These are phyloP conservation scores for Coelopa pilipes DNA, from an alignment of 2,888 invertebrate species.

Conservation along the genomic window DNA sequence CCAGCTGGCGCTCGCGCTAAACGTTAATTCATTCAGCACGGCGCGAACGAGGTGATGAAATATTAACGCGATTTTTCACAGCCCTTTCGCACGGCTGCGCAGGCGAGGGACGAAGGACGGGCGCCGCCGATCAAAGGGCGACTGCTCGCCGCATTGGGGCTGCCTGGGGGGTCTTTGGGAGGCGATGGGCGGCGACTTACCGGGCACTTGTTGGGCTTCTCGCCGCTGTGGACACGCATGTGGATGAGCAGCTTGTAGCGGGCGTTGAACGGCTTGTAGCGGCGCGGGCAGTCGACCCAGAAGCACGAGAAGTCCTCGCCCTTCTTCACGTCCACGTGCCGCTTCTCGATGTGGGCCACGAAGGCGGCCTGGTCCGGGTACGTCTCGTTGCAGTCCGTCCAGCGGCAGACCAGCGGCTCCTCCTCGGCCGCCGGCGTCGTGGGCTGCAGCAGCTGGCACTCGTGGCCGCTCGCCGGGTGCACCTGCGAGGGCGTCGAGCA, in stretches of 20 bases:
- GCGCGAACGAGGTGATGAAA: too few species aligned
- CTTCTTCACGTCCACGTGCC: constrained; percentile 87
- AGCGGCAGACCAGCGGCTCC: constrained; percentile 73
- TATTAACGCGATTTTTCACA: too few species aligned
- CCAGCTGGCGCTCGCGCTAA: too few species aligned
- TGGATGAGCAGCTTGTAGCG: constrained; percentile 92
- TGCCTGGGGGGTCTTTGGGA: too few species aligned
- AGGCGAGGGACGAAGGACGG: too few species aligned
- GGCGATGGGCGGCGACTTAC: too few species aligned
- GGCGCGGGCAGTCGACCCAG: constrained; percentile 92
- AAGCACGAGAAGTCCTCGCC: constrained; percentile 92
- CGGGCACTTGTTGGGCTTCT: constrained; percentile 97
- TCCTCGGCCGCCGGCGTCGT: constrained; percentile 20
- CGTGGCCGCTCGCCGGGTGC: background rate
- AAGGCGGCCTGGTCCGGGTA: constrained; percentile 83
- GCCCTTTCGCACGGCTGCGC: too few species aligned
- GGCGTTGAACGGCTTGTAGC: constrained; percentile 91
- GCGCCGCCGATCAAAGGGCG: too few species aligned
- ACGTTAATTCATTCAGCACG: too few species aligned
- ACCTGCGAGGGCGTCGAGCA: background rate
- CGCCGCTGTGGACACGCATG: constrained; percentile 95
- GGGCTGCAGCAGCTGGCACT: background rate
- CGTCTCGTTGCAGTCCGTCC: constrained; percentile 85
- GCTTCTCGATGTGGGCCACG: constrained; percentile 85
- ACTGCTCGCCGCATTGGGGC: too few species aligned